Base-by-base conservation (phyloP, 2,113 vertebrate genomes). In the Phaethon lepturus region DNA sequence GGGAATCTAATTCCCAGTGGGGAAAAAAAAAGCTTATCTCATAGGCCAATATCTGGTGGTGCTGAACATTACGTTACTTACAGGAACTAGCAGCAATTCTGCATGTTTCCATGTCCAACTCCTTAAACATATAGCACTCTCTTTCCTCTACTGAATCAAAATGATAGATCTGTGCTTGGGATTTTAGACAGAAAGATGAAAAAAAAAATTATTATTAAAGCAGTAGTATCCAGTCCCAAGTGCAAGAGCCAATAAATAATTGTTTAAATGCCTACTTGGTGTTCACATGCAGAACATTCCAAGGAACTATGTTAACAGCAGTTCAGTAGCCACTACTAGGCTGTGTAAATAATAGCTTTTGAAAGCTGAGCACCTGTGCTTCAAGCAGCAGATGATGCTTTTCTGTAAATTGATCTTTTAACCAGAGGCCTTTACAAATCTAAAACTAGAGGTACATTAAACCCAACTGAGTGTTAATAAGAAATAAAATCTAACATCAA, bases 261-360 rank as follows among this genome's bases (percentile, higher is more conserved):
- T 53, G 31, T 82, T 68, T 52, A 72, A 63, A 63, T 10, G 3
- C 62, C 49, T 72, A 49, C 35, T 76, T 75, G 11, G 29, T 77
- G 7, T 58, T 90, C 62, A 56, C 16, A 59, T n/a, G 55, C 22
- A 62, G 55, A 94, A 63, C 9, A 26, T 53, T 53, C 35, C 28
- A 83, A 62, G 19, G 35, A 75, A 88, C 59, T 28, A 52, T 11
- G 6, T 33, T 85, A 87, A 53, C 18, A 67, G 17, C 18, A 47
- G 17, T 69, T 77, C n/a, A 33, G 42, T 62, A 68, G 47, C 40
- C 7, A 28, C 44, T 71, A 55, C 5, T 10, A 0, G 0, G 6
- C 10, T 52, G 16, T 68, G 24, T 58, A 86, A 86, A 20, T 44
- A 86, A n/a, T 25, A 60, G 33, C 44, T 72, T 47, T 72, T 55